Conservation (phyloP, 2,888 invertebrate species). For the Subacronicta megacephala region DNA sequence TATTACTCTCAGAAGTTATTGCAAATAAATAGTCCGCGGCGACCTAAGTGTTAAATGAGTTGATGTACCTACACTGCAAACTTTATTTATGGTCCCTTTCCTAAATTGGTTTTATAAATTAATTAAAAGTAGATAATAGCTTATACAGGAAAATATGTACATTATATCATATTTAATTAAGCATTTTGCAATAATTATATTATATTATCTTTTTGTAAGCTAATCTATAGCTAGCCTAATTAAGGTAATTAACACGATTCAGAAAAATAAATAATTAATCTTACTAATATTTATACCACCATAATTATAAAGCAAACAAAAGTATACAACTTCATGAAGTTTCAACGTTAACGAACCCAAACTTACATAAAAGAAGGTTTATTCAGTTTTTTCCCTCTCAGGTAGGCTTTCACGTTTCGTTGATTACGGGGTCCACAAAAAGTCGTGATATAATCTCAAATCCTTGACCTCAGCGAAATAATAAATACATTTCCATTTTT, state of each 20-base stretch:
- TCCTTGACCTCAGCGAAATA: slow-evolving; percentile 64
- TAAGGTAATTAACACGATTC: not conserved
- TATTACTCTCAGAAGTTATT: slow-evolving; percentile 1
- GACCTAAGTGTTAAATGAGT: not conserved
- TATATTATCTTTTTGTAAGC: too few species aligned
- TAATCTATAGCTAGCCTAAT: too few species aligned
- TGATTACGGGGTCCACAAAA: slow-evolving; percentile 60
- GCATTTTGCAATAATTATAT: too few species aligned
- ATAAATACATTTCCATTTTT: slow-evolving; percentile 67
- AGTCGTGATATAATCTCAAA: slow-evolving; percentile 55
- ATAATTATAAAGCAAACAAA: slow-evolving; percentile 32
- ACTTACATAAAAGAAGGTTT: slow-evolving; percentile 48
- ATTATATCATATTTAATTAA: too few species aligned
- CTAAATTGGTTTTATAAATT: too few species aligned
- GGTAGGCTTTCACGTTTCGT: slow-evolving; percentile 53
- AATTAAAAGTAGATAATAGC: too few species aligned
- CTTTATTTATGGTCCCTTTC: too few species aligned
- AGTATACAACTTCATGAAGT: slow-evolving; percentile 21
- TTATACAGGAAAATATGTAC: too few species aligned
- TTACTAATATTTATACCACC: slow-evolving; percentile 4
- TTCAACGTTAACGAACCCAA: slow-evolving; percentile 45
- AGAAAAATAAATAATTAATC: not conserved
- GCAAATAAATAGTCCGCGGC: slow-evolving; percentile 2
- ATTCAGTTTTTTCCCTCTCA: slow-evolving; percentile 43
- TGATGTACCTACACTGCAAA: not conserved